These are phyloP conservation scores for Eleginops maclovinus DNA, from an alignment of 2,113 vertebrate species.

Conservation along the genomic window DNA sequence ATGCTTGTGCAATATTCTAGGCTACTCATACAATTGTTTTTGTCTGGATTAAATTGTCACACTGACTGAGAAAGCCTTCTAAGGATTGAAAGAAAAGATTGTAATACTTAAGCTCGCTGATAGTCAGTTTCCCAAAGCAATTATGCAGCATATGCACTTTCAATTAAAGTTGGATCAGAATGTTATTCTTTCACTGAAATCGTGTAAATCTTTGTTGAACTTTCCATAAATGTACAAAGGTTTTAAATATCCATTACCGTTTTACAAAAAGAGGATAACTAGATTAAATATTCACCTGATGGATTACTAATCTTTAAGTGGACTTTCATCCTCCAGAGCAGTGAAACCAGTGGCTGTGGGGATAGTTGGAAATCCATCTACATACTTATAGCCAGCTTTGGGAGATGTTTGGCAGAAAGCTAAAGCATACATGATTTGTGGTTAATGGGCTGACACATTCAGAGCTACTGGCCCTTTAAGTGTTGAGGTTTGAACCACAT, in stretches of 20 bases:
- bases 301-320: not conserved
- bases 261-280: not conserved
- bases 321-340: not conserved
- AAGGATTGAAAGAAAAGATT: no score
- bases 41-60: no score
- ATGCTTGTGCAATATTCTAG: no score
- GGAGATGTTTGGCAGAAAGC: constrained; percentile 36
- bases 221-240: not conserved
- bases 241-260: not conserved
- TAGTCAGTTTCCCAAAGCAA: no score
- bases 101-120: no score
- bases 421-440: constrained; percentile 52
- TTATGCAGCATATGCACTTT: no score
- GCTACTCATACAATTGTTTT: no score
- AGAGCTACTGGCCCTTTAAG: constrained; percentile 32
- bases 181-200: no score
- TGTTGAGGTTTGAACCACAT: constrained; percentile 28
- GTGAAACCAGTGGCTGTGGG: not conserved
- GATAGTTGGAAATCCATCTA: constrained; percentile 21
- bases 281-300: not conserved
- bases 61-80: no score
- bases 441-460: constrained; percentile 57
- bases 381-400: constrained; percentile 11
- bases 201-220: not conserved
- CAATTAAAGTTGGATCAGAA: no score